Percentiles rank a stretch among this genome's conserved stretches.
Conservation (phyloP, 2,888 invertebrate genomes). For the Scrobipalpa atriplicella region DNA sequence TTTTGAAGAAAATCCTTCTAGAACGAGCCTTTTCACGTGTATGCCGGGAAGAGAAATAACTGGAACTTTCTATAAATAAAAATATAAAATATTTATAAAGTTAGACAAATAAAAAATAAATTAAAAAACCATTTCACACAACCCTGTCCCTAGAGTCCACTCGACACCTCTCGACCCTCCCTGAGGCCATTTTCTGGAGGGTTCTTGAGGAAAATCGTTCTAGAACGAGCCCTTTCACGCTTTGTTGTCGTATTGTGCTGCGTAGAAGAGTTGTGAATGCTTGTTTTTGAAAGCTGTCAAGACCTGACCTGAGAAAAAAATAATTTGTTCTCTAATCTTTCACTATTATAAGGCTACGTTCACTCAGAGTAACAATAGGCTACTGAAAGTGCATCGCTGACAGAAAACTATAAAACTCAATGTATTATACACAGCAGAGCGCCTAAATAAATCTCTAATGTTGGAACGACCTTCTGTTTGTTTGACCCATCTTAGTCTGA, state of each 20-base stretch:
- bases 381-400: no score
- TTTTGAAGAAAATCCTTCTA: background rate
- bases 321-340: no score
- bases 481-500: no score
- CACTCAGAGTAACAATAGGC: no score
- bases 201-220: background rate
- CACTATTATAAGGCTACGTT: no score
- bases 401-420: no score
- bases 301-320: background rate
- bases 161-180: slow-evolving; percentile 21
- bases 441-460: no score
- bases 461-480: no score
- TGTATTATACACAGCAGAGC: no score
- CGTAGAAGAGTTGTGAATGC: background rate
- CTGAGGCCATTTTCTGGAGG: background rate
- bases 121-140: background rate
- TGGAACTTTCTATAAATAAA: no score
- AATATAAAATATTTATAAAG: no score
- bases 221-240: slow-evolving; percentile 3
- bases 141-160: background rate
- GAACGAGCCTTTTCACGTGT: background rate
- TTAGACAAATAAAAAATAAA: background rate
- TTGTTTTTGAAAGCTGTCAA: background rate
- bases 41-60: no score
- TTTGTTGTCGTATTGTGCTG: slow-evolving; percentile 5